These are phyloP conservation scores for Mormoops blainvillei DNA, from an alignment of 2,113 vertebrate species.

Conservation along the genomic window DNA sequence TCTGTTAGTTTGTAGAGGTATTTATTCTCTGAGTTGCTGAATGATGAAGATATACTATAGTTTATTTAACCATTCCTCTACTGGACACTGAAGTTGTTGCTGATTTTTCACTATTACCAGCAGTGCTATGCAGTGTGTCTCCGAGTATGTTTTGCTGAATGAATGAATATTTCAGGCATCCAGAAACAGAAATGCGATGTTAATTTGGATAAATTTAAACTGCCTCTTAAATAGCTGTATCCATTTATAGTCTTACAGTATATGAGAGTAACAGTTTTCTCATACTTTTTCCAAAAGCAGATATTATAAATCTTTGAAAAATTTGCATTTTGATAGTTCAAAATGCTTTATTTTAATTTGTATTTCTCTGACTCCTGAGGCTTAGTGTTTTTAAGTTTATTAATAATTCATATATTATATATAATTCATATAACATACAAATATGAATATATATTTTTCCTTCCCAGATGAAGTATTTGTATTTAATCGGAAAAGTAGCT, in stretches of 20 bases:
- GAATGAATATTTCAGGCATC: neutral
- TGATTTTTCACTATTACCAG: neutral
- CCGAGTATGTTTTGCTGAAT: neutral
- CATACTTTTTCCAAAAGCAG: neutral
- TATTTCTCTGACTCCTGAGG: neutral
- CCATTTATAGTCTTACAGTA: neutral
- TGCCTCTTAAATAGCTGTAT: neutral
- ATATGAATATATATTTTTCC: neutral
- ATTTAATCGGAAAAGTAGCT: conserved; percentile 33
- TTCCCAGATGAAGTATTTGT: neutral
- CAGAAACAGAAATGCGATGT: neutral
- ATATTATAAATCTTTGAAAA: neutral
- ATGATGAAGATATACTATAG: neutral
- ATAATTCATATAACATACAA: neutral
- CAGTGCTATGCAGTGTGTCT: neutral
- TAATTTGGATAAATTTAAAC: neutral
- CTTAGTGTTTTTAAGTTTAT: neutral
- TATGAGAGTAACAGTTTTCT: neutral
- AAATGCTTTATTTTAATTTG: neutral
- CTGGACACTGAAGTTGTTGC: neutral
- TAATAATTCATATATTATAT: neutral
- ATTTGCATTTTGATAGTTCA: conserved; percentile 27
- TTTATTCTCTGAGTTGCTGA: neutral
- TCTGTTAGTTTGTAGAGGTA: neutral
- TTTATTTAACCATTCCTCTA: neutral